Evolutionary conservation across 2,888 invertebrate species (phyloP), one percentile per base, ranked within the genome.

Genomic region (Subacronicta megacephala): DNA sequence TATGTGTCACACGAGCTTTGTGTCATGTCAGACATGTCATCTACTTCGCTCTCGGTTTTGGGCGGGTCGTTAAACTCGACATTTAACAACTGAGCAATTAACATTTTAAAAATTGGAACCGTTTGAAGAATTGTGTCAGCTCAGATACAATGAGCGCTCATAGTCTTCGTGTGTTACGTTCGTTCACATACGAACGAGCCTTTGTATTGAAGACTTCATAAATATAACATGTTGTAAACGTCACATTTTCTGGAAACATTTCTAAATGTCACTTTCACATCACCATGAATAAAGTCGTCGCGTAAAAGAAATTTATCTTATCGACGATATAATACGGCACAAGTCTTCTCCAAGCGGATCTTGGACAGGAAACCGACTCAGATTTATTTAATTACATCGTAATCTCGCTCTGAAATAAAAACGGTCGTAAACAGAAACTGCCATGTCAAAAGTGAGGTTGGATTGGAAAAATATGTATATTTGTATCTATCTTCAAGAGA

Each of bases 1-100:
- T 75, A 79, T 79, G 77, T 83, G 83, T 80, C 81, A 81, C 76
- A 61, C 75, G 74, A 79, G 78, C 73, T 79, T 79, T 78, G 67
- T 78, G 72, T 77, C 80, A 75, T 76, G 75, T 77, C 76, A 72
- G 66, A 74, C 74, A 57, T 79, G 82, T 81, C 82, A 80, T 78
- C 66, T 69, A 67, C 64, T 73, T 67, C 77, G 77, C 77, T 83
- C 84, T 83, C 76, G 68, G 73, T 79, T 77, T 77, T 72, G 78
- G 72, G 59, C 68, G 73, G 74, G 77, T 76, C 71, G 66, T 73
- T 78, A 77, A 80, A 77, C 80, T 73, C 62, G 54, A 61, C 50
- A 44, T 60, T 68, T 61, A 75, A 65, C 62, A 64, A 64, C 56
- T 38, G 18, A 56, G 35, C 62, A 73, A 73, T 75, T 75, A 72